phyloP scores from a whole-genome alignment of 2,113 vertebrate species.

The Picathartes gymnocephalus region DNA sequence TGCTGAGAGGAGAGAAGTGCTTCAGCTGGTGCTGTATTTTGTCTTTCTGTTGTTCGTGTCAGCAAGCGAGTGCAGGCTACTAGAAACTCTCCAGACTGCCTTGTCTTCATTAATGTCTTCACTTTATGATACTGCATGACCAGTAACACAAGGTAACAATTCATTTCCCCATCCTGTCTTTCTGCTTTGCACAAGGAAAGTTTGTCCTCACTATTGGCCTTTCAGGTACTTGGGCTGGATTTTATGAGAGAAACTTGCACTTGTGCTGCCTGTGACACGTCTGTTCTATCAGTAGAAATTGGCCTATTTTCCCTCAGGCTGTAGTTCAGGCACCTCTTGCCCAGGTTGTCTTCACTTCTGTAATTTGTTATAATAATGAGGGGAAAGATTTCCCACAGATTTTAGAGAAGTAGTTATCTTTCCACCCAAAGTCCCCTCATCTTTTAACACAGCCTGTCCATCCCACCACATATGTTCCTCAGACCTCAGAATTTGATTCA shows the following conservation, averaged over 20 bases:
- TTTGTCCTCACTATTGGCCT: not conserved
- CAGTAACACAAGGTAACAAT: not conserved
- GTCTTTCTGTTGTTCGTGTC: not conserved
- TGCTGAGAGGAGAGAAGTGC: not conserved
- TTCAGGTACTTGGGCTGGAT: not conserved
- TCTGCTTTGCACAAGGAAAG: not conserved
- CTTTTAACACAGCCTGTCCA: not conserved
- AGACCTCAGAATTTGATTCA: not conserved
- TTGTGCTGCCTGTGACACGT: not conserved
- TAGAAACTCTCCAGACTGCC: not conserved
- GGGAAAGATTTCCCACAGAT: not conserved
- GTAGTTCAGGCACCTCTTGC: not conserved
- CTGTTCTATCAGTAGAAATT: not conserved
- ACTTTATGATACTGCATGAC: not conserved
- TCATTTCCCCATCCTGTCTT: not conserved
- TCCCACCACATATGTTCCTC: not conserved
- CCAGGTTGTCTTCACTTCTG: not conserved
- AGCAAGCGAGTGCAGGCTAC: not conserved
- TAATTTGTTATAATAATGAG: not conserved
- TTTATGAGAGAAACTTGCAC: not conserved
- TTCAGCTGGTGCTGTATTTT: not conserved
- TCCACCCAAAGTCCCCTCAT: not conserved
- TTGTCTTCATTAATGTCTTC: not conserved
- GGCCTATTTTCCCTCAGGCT: not conserved
- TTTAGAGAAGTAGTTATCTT: not conserved